Conservation (phyloP, 2,888 invertebrate genomes). For the Eilema depressum region DNA sequence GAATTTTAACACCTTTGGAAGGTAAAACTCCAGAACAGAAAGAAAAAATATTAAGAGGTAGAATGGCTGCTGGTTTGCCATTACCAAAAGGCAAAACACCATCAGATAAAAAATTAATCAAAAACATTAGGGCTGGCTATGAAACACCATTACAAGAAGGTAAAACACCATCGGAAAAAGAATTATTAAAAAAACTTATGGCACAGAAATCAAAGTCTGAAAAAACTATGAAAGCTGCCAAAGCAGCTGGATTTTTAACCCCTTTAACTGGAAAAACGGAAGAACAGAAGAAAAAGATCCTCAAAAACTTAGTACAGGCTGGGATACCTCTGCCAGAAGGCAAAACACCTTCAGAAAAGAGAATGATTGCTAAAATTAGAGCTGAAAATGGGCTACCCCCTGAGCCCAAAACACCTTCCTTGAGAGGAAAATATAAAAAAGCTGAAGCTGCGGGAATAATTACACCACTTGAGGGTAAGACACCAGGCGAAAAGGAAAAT, state of each 20-base stretch:
- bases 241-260: background rate
- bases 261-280: constrained; percentile 16
- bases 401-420: background rate
- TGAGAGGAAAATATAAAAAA: constrained; percentile 9
- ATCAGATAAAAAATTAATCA: background rate
- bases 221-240: background rate
- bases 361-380: background rate
- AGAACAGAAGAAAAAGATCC: constrained; percentile 23
- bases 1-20: constrained; percentile 4
- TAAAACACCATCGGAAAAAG: constrained; percentile 46
- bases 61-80: background rate
- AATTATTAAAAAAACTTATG: constrained; percentile 10
- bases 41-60: constrained; percentile 4
- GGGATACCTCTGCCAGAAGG: constrained; percentile 27
- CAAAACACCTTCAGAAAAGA: constrained; percentile 5
- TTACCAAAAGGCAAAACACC: constrained; percentile 8
- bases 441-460: constrained; percentile 4
- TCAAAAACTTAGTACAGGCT: constrained; percentile 10
- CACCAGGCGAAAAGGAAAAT: background rate
- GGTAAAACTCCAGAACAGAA: background rate
- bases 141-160: constrained; percentile 21
- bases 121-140: background rate
- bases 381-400: constrained; percentile 12
- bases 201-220: constrained; percentile 27
- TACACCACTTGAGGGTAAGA: background rate